Percentiles rank a stretch among this genome's conserved stretches.
Conservation (phyloP, 2,888 invertebrate species). For the Kryphioiulus occultus region DNA sequence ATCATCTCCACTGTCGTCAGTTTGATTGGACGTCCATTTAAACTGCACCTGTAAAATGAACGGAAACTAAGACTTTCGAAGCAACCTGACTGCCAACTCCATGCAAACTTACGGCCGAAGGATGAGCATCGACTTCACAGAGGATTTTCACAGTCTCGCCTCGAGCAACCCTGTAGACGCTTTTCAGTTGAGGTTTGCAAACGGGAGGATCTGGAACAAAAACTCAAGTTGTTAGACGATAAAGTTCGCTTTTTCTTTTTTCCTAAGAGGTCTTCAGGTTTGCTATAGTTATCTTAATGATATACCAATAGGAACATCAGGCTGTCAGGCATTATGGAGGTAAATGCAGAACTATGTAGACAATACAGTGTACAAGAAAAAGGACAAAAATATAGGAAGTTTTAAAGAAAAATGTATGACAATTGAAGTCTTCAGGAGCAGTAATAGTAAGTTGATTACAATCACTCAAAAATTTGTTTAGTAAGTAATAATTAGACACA, state of each 20-base stretch:
- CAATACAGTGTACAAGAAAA: too few species aligned
- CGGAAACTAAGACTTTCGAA: neutral
- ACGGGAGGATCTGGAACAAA: slow-evolving; percentile 55
- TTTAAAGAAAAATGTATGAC: too few species aligned
- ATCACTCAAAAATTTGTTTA: too few species aligned
- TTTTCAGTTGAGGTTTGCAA: slow-evolving; percentile 55
- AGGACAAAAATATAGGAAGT: too few species aligned
- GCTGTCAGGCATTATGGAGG: too few species aligned
- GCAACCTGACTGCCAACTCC: neutral
- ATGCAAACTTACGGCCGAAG: slow-evolving; percentile 54
- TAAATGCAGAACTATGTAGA: too few species aligned
- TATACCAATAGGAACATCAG: too few species aligned
- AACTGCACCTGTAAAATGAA: slow-evolving; percentile 45
- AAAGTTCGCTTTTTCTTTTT: neutral
- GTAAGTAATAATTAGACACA: too few species aligned
- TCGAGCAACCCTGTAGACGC: slow-evolving; percentile 56
- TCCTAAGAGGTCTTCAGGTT: neutral
- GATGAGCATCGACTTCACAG: slow-evolving; percentile 57
- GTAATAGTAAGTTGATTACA: too few species aligned
- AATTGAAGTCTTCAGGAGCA: too few species aligned
- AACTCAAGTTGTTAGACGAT: neutral
- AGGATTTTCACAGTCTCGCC: slow-evolving; percentile 55
- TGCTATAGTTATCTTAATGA: too few species aligned
- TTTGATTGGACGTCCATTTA: slow-evolving; percentile 49
- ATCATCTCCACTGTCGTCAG: slow-evolving; percentile 41